phyloP scores from a whole-genome alignment of 2,888 invertebrate genomes.

The Drosophila maculinotata region DNA sequence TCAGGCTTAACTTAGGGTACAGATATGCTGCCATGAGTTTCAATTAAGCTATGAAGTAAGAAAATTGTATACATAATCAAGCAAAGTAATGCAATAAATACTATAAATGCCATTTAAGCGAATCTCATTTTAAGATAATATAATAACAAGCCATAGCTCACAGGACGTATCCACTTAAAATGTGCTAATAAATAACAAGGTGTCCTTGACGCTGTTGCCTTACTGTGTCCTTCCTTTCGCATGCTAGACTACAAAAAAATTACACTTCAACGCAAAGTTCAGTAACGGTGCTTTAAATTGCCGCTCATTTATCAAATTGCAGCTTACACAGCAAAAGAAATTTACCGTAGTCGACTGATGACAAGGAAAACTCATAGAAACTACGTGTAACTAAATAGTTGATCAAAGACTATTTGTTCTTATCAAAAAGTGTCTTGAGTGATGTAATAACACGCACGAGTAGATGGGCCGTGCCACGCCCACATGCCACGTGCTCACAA shows the following conservation, averaged over 20 bases:
- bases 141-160: neutral
- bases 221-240: neutral
- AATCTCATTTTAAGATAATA: too few relatives aligned
- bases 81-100: too few relatives aligned
- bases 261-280: constrained; percentile 21
- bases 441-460: constrained; percentile 44
- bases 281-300: constrained; percentile 24
- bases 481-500: constrained; percentile 26
- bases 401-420: constrained; percentile 2
- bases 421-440: constrained; percentile 1
- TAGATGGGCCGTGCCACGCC: constrained; percentile 46
- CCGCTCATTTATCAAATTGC: constrained; percentile 73
- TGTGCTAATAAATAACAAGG: too few relatives aligned
- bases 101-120: too few relatives aligned
- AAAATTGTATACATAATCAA: too few relatives aligned
- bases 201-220: neutral
- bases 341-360: constrained; percentile 34
- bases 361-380: constrained; percentile 7
- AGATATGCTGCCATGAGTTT: too few relatives aligned
- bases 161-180: neutral
- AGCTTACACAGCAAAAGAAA: constrained; percentile 41
- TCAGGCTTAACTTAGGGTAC: too few relatives aligned
- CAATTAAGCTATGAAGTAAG: too few relatives aligned
- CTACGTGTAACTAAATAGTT: neutral
- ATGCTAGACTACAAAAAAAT: neutral